These are phyloP conservation scores for Ophthalmolycus amberensis DNA, from an alignment of 2,113 vertebrate genomes.

Conservation along the genomic window DNA sequence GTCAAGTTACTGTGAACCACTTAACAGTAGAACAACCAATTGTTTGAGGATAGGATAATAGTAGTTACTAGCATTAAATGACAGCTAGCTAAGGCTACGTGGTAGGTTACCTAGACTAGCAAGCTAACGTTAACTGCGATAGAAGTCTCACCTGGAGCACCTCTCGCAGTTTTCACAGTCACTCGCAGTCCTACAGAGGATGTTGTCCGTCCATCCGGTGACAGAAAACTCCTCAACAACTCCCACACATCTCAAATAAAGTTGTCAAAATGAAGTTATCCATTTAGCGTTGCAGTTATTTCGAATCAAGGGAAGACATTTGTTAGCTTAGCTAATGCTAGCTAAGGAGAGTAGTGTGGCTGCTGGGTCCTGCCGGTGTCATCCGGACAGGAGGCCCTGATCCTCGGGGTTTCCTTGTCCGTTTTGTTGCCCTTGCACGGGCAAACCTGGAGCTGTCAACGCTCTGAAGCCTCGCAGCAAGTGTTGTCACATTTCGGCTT, in stretches of 20 bases:
- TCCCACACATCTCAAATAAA: slow-evolving; percentile 37
- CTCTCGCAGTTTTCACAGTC: slow-evolving; percentile 56
- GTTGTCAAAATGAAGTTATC: slow-evolving; percentile 35
- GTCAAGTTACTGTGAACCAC: neutral
- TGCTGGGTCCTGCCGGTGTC: slow-evolving; percentile 62
- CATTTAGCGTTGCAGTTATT: slow-evolving; percentile 49
- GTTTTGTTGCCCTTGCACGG: slow-evolving; percentile 54
- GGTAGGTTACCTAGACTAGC: slow-evolving; percentile 1
- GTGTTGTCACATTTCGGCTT: slow-evolving; percentile 68
- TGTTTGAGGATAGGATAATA: neutral
- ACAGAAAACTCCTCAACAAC: slow-evolving; percentile 52
- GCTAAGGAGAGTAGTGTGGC: slow-evolving; percentile 52
- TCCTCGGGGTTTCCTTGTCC: slow-evolving; percentile 80
- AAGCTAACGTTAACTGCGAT: slow-evolving; percentile 39
- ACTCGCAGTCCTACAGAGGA: slow-evolving; percentile 37
- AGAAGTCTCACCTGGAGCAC: slow-evolving; percentile 73
- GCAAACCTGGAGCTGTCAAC: slow-evolving; percentile 52
- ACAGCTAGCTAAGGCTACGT: neutral
- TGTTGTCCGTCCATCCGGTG: slow-evolving; percentile 49
- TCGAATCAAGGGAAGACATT: slow-evolving; percentile 63
- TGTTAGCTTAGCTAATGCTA: slow-evolving; percentile 74
- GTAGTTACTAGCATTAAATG: neutral
- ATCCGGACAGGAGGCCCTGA: slow-evolving; percentile 78
- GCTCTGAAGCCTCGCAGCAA: slow-evolving; percentile 56
- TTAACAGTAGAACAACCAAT: neutral